Percentiles rank a stretch among this genome's conserved stretches.
Evolutionary conservation across 2,797 vertebrate species (phyloP).

Genomic region (Tinamus major): DNA sequence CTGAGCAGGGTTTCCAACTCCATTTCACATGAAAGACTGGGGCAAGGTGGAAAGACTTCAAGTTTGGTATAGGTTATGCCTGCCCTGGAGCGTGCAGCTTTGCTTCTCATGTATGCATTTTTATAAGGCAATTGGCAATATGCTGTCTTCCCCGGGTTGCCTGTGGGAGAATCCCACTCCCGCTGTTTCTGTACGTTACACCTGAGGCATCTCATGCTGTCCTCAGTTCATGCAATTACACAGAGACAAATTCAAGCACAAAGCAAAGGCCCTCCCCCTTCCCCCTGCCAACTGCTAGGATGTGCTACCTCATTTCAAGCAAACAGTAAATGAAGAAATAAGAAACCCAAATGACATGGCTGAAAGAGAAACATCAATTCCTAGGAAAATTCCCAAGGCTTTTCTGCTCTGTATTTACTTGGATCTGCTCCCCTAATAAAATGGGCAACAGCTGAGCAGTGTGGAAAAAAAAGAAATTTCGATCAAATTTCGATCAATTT

Average conservation of each 20-base stretch:
- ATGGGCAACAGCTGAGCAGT: not conserved
- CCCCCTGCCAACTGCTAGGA: not conserved
- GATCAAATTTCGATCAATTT: not conserved
- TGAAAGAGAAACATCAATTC: not conserved
- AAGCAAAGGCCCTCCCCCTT: not conserved
- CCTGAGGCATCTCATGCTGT: accelerated
- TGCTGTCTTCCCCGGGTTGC: not conserved
- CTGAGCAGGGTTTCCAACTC: not conserved
- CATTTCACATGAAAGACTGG: not conserved
- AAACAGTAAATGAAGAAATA: not conserved
- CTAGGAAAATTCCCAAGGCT: not conserved
- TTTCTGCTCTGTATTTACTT: not conserved
- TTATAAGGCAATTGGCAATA: not conserved
- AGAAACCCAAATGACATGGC: not conserved
- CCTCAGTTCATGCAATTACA: not conserved
- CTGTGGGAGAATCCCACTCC: accelerated
- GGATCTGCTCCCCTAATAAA: not conserved
- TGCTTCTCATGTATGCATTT: not conserved
- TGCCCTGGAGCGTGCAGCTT: not conserved
- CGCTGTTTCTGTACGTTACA: not conserved
- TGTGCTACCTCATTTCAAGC: not conserved
- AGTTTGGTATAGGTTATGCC: not conserved
- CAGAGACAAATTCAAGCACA: not conserved
- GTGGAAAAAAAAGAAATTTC: not conserved
- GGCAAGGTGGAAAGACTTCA: not conserved